phyloP scores from a whole-genome alignment of 2,888 invertebrate species.

The Cephus sareptanus region DNA sequence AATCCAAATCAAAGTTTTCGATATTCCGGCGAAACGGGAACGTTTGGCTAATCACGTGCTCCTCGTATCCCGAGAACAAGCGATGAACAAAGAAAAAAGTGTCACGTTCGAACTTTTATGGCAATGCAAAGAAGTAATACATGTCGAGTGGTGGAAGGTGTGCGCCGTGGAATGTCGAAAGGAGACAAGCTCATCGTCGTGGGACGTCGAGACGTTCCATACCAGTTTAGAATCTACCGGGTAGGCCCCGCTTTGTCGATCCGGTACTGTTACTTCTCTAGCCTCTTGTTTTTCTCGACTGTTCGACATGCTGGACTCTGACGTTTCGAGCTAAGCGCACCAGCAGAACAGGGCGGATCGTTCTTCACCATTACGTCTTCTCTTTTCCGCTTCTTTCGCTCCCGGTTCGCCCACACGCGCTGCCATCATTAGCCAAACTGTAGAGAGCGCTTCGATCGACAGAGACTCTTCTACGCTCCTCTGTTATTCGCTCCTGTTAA shows the following conservation, averaged over 20 bases:
- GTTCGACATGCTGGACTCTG: not conserved
- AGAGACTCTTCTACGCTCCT: too few species aligned
- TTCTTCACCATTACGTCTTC: not conserved
- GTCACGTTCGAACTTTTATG: constrained; percentile 30
- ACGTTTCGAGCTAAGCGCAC: not conserved
- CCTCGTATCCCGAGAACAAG: not conserved
- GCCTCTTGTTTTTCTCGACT: not conserved
- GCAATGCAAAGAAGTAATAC: constrained; percentile 60
- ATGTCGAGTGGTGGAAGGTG: constrained; percentile 59
- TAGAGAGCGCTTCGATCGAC: not conserved
- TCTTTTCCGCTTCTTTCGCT: not conserved
- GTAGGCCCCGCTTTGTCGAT: not conserved
- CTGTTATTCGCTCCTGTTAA: not conserved
- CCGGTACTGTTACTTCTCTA: not conserved
- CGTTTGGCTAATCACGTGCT: not conserved
- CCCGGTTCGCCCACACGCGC: not conserved
- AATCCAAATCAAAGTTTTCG: not conserved
- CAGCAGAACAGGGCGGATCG: not conserved
- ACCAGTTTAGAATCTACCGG: not conserved
- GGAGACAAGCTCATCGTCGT: not conserved
- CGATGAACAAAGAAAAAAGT: not conserved
- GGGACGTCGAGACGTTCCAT: not conserved
- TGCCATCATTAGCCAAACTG: not conserved
- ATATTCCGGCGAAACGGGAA: not conserved
- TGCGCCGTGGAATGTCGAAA: constrained; percentile 54